A percentile compares a stretch with the other conserved stretches of the same genome.
phyloP scores from a whole-genome alignment of 2,797 vertebrate genomes.

The Coracias cyanogaster region DNA sequence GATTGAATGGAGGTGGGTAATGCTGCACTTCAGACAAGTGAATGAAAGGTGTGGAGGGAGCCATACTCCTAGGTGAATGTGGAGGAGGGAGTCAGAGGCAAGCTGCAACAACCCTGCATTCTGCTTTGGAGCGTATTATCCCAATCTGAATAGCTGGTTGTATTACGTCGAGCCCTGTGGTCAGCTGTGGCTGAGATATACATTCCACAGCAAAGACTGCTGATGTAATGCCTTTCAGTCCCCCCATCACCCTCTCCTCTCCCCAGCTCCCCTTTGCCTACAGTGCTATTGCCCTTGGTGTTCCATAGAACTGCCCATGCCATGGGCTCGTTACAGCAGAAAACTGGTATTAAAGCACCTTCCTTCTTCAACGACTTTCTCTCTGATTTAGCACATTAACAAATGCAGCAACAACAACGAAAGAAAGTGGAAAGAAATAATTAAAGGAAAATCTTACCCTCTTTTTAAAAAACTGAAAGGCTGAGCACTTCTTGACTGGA shows the following conservation, averaged over 20 bases:
- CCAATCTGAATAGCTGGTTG: neutral
- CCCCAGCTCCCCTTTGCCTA: neutral
- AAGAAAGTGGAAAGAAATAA: neutral
- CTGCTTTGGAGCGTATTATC: neutral
- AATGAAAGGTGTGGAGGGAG: constrained; percentile 58
- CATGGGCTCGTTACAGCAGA: rapidly evolving
- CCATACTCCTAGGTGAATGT: neutral
- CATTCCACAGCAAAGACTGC: constrained; percentile 24
- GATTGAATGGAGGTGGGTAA: constrained; percentile 27
- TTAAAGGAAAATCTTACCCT: constrained; percentile 86
- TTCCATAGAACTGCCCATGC: neutral
- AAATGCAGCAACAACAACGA: neutral
- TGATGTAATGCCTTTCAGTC: neutral
- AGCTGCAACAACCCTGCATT: constrained; percentile 15
- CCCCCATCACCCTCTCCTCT: neutral
- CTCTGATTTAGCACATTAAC: neutral
- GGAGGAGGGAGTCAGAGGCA: neutral
- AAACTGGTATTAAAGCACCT: neutral
- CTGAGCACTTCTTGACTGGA: constrained; percentile 97
- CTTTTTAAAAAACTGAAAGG: constrained; percentile 97
- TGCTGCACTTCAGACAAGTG: neutral
- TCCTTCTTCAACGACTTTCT: neutral
- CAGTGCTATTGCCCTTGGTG: neutral
- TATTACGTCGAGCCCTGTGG: constrained; percentile 32
- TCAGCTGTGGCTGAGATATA: neutral